phyloP scores from a whole-genome alignment of 2,888 invertebrate genomes.

The Melanostoma scalare region DNA sequence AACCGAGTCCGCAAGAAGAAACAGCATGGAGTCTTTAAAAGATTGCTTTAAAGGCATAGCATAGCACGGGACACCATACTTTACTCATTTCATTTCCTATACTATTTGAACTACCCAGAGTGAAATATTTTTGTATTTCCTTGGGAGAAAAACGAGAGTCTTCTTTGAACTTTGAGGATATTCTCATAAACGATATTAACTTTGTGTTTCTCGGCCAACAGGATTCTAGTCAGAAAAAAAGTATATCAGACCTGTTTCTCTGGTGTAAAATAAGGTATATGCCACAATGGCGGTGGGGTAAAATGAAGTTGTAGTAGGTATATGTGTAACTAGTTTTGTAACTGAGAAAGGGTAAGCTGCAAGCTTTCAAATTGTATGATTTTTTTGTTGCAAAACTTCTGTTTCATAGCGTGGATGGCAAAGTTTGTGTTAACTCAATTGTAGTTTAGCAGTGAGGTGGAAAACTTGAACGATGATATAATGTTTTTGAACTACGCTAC shows the following conservation, averaged over 20 bases:
- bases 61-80: slow-evolving; percentile 2
- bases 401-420: neutral
- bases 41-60: slow-evolving; percentile 27
- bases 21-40: slow-evolving; percentile 37
- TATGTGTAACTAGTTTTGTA: slow-evolving; percentile 7
- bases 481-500: no score
- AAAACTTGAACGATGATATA: no score
- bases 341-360: slow-evolving; percentile 25
- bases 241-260: slow-evolving; percentile 35
- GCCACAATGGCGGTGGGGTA: neutral
- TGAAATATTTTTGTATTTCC: slow-evolving; percentile 16
- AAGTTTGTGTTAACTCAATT: no score
- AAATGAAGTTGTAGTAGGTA: neutral
- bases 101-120: neutral
- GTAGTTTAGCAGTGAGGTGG: no score
- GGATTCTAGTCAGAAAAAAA: slow-evolving; percentile 20
- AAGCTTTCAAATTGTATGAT: slow-evolving; percentile 34
- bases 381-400: neutral
- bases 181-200: slow-evolving; percentile 52
- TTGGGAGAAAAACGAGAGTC: slow-evolving; percentile 8
- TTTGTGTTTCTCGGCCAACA: slow-evolving; percentile 29
- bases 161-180: slow-evolving; percentile 27
- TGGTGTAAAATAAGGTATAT: slow-evolving; percentile 47
- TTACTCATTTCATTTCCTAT: neutral
- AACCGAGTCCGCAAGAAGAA: slow-evolving; percentile 15